Evolutionary conservation across 1,140 invertebrate genomes (phyloP).

Genomic region (Penaeus vannamei): DNA sequence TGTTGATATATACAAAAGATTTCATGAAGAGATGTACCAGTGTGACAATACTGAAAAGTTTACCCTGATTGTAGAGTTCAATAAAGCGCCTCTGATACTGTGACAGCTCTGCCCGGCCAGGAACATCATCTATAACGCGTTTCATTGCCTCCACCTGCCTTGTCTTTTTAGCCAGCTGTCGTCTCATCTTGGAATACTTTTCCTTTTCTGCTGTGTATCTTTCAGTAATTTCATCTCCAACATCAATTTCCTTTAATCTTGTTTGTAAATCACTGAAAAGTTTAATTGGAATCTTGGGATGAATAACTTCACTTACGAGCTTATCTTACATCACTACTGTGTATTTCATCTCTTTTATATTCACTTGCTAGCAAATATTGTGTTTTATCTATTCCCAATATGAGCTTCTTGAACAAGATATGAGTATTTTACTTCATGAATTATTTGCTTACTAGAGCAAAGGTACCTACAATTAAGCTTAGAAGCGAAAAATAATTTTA

Average conservation of each 20-base stretch:
- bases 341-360: too few relatives aligned
- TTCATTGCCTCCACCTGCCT: constrained; percentile 82
- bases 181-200: constrained; percentile 44
- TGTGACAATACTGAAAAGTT: constrained; percentile 37
- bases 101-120: constrained; percentile 90
- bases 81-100: constrained; percentile 97
- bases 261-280: constrained; percentile 41
- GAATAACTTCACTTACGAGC: too few relatives aligned
- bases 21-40: too few relatives aligned
- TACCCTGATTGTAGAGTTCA: constrained; percentile 96
- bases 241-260: constrained; percentile 17
- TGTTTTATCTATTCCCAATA: too few relatives aligned
- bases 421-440: too few relatives aligned
- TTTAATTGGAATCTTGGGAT: background rate
- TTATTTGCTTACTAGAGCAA: too few relatives aligned
- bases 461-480: too few relatives aligned
- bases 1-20: too few relatives aligned
- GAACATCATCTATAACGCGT: constrained; percentile 90
- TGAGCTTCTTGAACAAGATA: too few relatives aligned
- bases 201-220: constrained; percentile 36
- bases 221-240: constrained; percentile 30
- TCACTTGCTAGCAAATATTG: too few relatives aligned
- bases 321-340: too few relatives aligned
- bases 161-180: constrained; percentile 49
- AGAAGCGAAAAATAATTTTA: too few relatives aligned